These are phyloP conservation scores for Synergus itoensis DNA, from an alignment of 2,888 invertebrate genomes.

Conservation along the genomic window DNA sequence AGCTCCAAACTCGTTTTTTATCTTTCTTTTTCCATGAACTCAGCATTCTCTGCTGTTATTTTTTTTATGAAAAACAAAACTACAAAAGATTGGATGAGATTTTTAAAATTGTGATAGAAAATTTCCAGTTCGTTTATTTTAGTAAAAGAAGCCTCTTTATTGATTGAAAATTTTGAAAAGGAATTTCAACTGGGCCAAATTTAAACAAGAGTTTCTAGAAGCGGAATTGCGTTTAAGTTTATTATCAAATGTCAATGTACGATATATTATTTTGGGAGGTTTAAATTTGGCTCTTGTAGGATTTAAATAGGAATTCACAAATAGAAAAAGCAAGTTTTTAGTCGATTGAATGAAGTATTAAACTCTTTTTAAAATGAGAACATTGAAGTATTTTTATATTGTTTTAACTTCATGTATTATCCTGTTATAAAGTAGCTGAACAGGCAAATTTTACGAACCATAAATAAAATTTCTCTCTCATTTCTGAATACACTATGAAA, in stretches of 20 bases:
- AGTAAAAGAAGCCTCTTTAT: too few relatives aligned
- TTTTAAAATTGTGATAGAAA: too few relatives aligned
- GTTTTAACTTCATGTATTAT: neutral
- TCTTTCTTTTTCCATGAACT: neutral
- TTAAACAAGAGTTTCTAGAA: constrained; percentile 19
- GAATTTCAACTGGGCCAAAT: constrained; percentile 11
- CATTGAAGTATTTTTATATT: too few relatives aligned
- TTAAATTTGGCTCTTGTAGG: constrained; percentile 1
- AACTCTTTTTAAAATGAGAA: too few relatives aligned
- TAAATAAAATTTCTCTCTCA: neutral
- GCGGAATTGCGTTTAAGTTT: neutral
- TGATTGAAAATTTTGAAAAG: neutral
- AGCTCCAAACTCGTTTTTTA: neutral
- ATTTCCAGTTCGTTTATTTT: too few relatives aligned
- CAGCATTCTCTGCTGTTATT: neutral
- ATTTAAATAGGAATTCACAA: constrained; percentile 10
- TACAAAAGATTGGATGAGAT: too few relatives aligned
- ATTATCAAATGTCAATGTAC: constrained; percentile 24
- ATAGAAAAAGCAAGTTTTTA: neutral
- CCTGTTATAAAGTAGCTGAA: neutral
- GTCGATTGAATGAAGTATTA: too few relatives aligned
- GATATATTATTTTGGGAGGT: constrained; percentile 14
- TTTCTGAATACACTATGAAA: neutral
- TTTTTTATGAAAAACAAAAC: neutral
- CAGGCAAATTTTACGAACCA: neutral